Base-by-base conservation (phyloP, 1,140 invertebrate genomes). In the Penaeus vannamei region DNA sequence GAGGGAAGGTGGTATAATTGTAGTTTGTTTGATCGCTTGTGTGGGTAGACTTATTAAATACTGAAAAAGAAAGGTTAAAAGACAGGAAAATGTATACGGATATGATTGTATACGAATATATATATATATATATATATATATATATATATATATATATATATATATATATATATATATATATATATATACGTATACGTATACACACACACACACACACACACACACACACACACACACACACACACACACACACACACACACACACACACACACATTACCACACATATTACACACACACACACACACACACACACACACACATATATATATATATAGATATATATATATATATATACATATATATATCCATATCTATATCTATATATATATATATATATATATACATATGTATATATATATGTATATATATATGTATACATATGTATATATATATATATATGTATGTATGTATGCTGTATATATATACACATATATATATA, bases 391-490 rank as follows among this genome's bases (percentile, higher is more conserved):
- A 29, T 79, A 79, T 79, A 79, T 79, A 79, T 79, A 19, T 23
- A 32, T 79, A 32, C 26, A 32, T 79, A 32, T 79, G 19, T 79
- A 29, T 79, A 10, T 29, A 79, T 79, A 79, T 79, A 79, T 79
- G 26, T 79, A 79, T 79, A 79, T 79, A 79, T 79, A 79, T 26
- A 61, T 22, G n/a, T 32, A 72, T n/a, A 72, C 2, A 72, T 72
- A n/a, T 32, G n/a, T 22, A 72, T 72, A 72, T 72, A 72, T 72
- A 72, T 72, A n/a, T 72, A n/a, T 72, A n/a, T 72, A 72, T 72
- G n/a, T 72, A 72, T 72, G n/a, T 72, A 72, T 72, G n/a, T 72
- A 72, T 72, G n/a, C 32, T 72, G n/a, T 72, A 72, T 72, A 72
- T 72, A 72, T n/a, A n/a, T n/a, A n/a, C n/a, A n/a, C 29, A 69